Percentiles rank a stretch among this genome's conserved stretches.
These are phyloP conservation scores for Salvelinus sp. DNA, from an alignment of 2,113 vertebrate genomes.

Conservation along the genomic window DNA sequence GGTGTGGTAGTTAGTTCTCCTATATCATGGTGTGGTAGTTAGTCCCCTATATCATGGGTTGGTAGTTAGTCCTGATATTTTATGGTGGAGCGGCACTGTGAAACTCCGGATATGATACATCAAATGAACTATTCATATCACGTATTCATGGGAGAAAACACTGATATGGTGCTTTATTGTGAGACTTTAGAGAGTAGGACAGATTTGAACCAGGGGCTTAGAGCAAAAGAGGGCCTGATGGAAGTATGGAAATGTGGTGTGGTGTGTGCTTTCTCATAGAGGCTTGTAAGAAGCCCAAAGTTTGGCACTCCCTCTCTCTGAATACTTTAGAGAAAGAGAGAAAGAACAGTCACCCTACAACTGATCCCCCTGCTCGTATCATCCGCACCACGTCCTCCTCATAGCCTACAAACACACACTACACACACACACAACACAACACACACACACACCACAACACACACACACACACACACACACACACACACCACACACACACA, in stretches of 20 bases:
- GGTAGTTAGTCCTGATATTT: too few relatives aligned
- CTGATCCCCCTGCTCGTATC: too few relatives aligned
- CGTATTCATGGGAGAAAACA: background rate
- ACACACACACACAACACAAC: background rate
- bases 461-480: too few relatives aligned
- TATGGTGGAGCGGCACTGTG: too few relatives aligned
- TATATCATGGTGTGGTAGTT: too few relatives aligned
- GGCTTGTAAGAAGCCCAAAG: constrained; percentile 15
- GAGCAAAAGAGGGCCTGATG: constrained; percentile 12
- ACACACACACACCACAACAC: background rate
- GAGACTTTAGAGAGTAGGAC: constrained; percentile 10
- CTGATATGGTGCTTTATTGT: background rate
- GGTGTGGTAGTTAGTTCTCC: too few relatives aligned
- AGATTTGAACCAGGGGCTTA: background rate
- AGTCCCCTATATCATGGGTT: too few relatives aligned
- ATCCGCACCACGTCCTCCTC: too few relatives aligned
- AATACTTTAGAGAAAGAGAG: background rate
- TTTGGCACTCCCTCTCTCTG: constrained; percentile 24
- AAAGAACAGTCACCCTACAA: constrained; percentile 33
- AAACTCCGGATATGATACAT: too few relatives aligned
- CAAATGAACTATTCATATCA: background rate
- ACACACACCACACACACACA: too few relatives aligned
- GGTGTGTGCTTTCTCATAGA: background rate
- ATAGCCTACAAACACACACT: too few relatives aligned
- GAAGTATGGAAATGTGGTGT: constrained; percentile 1